phyloP scores from a whole-genome alignment of 1,140 invertebrate genomes.

The Gryllus bimaculatus region DNA sequence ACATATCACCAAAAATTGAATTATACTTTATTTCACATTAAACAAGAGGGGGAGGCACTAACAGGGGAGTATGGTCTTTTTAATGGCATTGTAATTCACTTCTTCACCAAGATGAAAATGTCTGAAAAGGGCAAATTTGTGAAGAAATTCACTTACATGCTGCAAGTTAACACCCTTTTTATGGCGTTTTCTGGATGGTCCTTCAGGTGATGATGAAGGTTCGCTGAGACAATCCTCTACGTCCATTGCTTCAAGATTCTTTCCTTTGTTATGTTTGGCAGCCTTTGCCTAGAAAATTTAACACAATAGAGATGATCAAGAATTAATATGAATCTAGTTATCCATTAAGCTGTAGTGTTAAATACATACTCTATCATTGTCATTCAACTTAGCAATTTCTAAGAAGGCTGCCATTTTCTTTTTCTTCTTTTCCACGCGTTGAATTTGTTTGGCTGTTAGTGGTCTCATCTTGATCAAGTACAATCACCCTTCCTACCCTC shows the following conservation, averaged over 20 bases:
- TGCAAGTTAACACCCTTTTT: not conserved
- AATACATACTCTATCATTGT: constrained; percentile 36
- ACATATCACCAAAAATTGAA: too few relatives aligned
- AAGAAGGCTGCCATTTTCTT: constrained; percentile 51
- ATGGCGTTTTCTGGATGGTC: constrained; percentile 8
- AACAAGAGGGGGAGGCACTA: too few relatives aligned
- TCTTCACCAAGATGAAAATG: too few relatives aligned
- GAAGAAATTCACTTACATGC: not conserved
- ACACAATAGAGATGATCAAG: too few relatives aligned
- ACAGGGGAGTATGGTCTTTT: too few relatives aligned
- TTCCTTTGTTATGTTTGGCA: not conserved
- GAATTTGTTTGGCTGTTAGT: constrained; percentile 36
- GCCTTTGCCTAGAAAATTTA: constrained; percentile 9
- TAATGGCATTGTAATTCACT: too few relatives aligned
- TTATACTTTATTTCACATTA: too few relatives aligned
- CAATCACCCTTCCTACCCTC: not conserved
- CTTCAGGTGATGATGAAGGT: not conserved
- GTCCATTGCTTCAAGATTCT: not conserved
- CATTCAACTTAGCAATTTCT: constrained; percentile 49
- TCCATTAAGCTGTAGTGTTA: not conserved
- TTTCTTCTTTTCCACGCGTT: constrained; percentile 49
- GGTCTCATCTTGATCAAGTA: constrained; percentile 16
- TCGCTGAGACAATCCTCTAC: not conserved
- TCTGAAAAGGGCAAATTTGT: too few relatives aligned
- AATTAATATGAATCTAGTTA: too few relatives aligned